Evolutionary conservation across 2,113 vertebrate genomes (phyloP).

Genomic region (Myotis brandtii): DNA sequence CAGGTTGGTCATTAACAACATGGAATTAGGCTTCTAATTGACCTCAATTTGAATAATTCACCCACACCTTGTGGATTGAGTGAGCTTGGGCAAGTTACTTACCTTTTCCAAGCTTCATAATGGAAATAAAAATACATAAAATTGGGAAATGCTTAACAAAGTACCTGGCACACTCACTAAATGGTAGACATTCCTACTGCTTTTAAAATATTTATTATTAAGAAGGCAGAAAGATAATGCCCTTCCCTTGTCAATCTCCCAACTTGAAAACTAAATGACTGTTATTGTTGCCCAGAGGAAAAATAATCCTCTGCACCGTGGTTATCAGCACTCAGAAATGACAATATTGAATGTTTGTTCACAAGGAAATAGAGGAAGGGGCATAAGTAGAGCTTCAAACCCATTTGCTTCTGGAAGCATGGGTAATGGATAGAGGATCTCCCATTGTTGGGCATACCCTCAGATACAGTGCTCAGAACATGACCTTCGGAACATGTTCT

Average conservation of each 20-base stretch:
- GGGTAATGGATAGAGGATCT: neutral
- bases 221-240: conserved; percentile 35
- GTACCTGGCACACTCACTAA: neutral
- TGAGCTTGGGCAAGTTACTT: neutral
- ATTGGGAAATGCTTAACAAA: conserved; percentile 30
- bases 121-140: neutral
- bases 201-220: conserved; percentile 53
- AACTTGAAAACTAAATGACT: conserved; percentile 39
- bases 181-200: neutral
- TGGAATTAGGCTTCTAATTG: neutral
- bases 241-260: neutral
- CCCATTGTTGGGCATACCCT: neutral
- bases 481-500: neutral
- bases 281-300: neutral
- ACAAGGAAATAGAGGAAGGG: neutral
- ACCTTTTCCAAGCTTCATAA: neutral
- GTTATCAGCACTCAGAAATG: conserved; percentile 33
- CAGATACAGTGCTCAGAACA: neutral
- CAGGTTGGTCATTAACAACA: neutral
- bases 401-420: neutral
- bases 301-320: neutral
- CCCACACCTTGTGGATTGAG: neutral
- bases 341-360: neutral
- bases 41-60: neutral
- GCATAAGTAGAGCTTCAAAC: neutral